Evolutionary conservation across 2,888 invertebrate species (phyloP), one percentile per base, ranked within the genome.

Genomic region (Aphrophora alni): DNA sequence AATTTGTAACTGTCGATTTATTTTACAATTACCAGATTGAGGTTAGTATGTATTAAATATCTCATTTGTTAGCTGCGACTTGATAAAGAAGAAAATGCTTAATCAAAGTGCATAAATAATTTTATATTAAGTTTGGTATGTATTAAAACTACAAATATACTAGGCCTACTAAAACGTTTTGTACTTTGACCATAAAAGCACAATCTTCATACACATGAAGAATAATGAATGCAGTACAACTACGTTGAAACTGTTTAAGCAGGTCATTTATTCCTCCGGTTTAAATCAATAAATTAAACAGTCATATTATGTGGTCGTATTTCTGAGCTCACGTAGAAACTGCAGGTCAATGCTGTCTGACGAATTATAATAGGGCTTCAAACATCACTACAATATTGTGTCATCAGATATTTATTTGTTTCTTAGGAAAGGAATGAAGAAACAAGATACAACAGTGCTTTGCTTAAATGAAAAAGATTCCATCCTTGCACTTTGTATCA

Each of bases 401-500:
- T 78, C 78, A 78, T 78, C 78, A 78, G 44, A 78, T 78, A 73
- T 78, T 78, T 78, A 78, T 78, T 59, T 78, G 78, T 78, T 78
- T 78, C 78, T 78, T 78, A 78, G 78, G 78, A 78, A 72, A 78
- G 28, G 59, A 59, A 59, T 59, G 59, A 21, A 59, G 59, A 59
- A 59, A 59, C 59, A 59, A 14, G 59, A 59, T 59, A 59, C 59
- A 59, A 59, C 10, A 59, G 59, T 10, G 59, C 59, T 59, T 21
- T n/a, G 21, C 21, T 59, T 59, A 2, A 4, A 2, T n/a, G 4
- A 21, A 59, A 21, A 21, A 2, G 21, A 75, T 75, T 75, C 51
- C 24, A 24, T 26, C n/a, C 8, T 75, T 24, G 44, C 44, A 74
- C 38, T 74, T 74, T 74, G 44, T 38, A 38, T 74, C 44, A 1